These are phyloP conservation scores for Meiosimyza platycephala DNA, from an alignment of 2,888 invertebrate species.

Conservation along the genomic window DNA sequence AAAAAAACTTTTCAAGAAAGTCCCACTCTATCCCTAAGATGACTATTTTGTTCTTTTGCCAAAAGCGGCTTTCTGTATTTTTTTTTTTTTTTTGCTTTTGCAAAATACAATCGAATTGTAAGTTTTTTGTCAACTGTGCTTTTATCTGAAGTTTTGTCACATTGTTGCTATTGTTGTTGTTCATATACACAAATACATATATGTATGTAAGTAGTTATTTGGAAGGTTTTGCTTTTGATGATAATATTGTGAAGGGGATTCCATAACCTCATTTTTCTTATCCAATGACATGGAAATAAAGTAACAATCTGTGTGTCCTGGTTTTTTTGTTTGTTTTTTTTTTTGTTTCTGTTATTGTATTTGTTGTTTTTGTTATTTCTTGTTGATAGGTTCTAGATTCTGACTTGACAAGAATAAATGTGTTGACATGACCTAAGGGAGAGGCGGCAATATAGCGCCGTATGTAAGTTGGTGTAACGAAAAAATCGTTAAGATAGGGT, in stretches of 20 bases:
- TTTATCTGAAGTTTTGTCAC: background rate
- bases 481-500: background rate
- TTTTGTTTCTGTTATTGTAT: background rate
- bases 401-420: background rate
- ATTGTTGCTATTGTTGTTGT: background rate
- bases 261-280: no score
- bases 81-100: no score
- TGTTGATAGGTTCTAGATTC: conserved; percentile 4
- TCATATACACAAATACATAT: no score
- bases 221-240: no score
- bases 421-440: background rate
- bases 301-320: background rate
- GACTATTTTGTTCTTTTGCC: background rate
- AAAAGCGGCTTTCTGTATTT: conserved; percentile 12
- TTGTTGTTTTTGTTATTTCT: background rate
- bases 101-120: background rate
- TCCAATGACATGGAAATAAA: background rate
- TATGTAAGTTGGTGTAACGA: background rate
- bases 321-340: background rate
- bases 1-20: no score
- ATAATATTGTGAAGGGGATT: no score
- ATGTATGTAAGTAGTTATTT: no score
- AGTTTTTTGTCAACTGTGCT: background rate
- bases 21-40: no score
- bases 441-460: background rate